A percentile compares a stretch with the other conserved stretches of the same genome.
Evolutionary conservation across 2,113 vertebrate genomes (phyloP).

Genomic region (Proteles cristata): DNA sequence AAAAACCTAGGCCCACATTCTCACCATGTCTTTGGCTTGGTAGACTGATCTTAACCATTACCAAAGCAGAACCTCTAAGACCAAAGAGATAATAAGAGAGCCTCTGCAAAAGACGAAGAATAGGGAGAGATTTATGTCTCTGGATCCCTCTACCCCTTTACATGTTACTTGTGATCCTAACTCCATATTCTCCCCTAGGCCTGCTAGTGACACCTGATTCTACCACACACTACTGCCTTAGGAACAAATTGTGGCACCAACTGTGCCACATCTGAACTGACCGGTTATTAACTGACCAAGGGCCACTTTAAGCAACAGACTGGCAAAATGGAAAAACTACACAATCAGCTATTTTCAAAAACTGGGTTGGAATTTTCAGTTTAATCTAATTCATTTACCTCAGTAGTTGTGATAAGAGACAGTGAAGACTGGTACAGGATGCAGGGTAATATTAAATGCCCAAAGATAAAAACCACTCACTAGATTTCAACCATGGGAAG

Average conservation of each 20-base stretch:
- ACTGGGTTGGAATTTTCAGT: neutral
- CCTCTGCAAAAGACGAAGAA: neutral
- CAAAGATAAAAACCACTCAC: neutral
- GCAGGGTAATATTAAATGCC: neutral
- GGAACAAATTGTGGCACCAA: neutral
- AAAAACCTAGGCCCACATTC: neutral
- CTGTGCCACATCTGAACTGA: neutral
- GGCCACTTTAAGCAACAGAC: neutral
- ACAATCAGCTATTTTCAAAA: neutral
- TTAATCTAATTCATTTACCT: neutral
- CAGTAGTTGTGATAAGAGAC: neutral
- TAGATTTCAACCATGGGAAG: neutral
- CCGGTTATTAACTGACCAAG: neutral
- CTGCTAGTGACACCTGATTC: neutral
- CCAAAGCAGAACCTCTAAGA: neutral
- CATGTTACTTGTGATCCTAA: neutral
- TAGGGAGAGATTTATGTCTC: neutral
- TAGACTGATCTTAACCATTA: neutral
- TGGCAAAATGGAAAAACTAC: neutral
- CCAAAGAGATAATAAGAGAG: neutral
- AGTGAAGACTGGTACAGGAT: neutral
- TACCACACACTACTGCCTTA: neutral
- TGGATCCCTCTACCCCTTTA: neutral
- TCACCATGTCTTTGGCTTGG: neutral
- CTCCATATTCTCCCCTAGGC: neutral